Evolutionary conservation across 2,797 vertebrate genomes (phyloP).

Genomic region (Falco concolor): DNA sequence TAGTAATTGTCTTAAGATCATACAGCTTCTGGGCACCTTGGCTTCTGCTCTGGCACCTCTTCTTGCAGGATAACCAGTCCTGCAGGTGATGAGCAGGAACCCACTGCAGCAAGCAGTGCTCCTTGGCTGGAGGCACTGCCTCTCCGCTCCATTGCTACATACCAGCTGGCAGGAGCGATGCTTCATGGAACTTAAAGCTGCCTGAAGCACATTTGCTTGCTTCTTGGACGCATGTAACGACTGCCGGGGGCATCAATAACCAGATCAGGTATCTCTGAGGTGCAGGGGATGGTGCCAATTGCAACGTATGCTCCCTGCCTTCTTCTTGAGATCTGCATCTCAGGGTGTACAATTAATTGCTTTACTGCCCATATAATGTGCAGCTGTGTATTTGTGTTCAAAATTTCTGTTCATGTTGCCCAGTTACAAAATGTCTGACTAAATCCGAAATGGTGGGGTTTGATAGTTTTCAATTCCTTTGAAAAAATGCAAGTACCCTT

Average conservation of each 20-base stretch:
- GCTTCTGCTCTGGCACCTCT: background rate
- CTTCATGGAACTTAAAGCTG: background rate
- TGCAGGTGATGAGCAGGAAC: background rate
- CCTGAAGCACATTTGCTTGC: background rate
- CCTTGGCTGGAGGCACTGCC: background rate
- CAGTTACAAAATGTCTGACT: background rate
- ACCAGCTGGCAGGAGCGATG: background rate
- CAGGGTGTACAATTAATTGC: background rate
- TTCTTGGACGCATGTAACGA: background rate
- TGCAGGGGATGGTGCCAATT: background rate
- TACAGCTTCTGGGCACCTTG: background rate
- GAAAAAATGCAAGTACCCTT: background rate
- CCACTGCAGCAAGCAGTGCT: background rate
- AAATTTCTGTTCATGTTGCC: background rate
- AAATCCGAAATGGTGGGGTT: background rate
- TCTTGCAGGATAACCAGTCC: background rate
- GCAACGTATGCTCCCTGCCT: background rate
- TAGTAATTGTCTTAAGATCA: background rate
- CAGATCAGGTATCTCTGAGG: background rate
- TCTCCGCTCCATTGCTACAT: fast-evolving
- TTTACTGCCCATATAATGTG: background rate
- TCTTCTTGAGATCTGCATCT: background rate
- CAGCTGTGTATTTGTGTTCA: background rate
- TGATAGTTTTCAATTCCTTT: background rate
- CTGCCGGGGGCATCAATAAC: background rate